These are phyloP conservation scores for Mallotus villosus DNA, from an alignment of 2,797 vertebrate species.

Conservation along the genomic window DNA sequence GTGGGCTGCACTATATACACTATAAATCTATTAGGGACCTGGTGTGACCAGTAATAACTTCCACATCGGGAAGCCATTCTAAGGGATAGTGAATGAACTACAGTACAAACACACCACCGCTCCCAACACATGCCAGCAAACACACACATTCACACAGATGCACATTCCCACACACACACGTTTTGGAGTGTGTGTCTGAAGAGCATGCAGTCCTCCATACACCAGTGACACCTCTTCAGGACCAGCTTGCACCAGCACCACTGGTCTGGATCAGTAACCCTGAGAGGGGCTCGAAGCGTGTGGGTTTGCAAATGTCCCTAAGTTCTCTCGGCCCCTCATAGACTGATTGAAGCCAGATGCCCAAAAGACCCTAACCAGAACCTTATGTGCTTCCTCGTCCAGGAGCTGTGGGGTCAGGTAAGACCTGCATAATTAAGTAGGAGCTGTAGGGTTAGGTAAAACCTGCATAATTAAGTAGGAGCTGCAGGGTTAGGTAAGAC, in stretches of 20 bases:
- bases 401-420: no score
- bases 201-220: not conserved
- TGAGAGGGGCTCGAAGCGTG: not conserved
- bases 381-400: conserved; percentile 57
- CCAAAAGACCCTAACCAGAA: conserved; percentile 65
- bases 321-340: conserved; percentile 41
- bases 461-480: no score
- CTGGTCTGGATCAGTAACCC: not conserved
- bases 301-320: conserved; percentile 28
- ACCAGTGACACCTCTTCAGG: not conserved
- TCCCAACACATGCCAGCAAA: not conserved
- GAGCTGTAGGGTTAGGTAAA: no score
- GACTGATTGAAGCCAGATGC: conserved; percentile 70
- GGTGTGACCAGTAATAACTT: no score
- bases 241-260: no score
- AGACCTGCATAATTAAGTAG: no score
- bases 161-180: not conserved
- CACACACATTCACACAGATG: not conserved
- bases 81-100: no score
- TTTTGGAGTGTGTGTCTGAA: not conserved
- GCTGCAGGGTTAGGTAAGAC: no score
- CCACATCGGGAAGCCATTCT: no score
- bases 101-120: no score
- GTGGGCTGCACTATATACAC: no score
- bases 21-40: no score